Conservation (phyloP, 37 sponge, comb jelly and placozoan genomes). For the Lycopodina hypogea region DNA sequence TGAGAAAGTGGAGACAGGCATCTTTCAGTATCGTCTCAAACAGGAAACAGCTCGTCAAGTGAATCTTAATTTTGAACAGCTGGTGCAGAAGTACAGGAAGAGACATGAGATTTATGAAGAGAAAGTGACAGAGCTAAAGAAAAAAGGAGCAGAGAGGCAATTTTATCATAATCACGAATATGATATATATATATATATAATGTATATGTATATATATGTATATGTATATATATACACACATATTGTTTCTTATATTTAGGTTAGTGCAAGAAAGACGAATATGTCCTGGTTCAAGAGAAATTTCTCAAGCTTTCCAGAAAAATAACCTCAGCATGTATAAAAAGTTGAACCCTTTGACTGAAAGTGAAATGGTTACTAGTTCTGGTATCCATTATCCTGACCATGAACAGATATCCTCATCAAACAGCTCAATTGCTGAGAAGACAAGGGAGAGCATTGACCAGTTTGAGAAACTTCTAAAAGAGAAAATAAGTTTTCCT, state of each 20-base stretch:
- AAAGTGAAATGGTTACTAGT: not conserved
- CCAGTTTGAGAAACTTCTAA: constrained; percentile 22
- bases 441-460: constrained; percentile 25
- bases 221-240: no score
- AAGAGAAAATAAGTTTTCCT: not conserved
- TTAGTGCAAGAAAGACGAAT: constrained; percentile 24
- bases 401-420: not conserved
- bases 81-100: constrained; percentile 70
- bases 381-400: not conserved
- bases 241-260: constrained; percentile 2
- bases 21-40: constrained; percentile 68
- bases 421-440: not conserved
- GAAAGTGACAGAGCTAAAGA: not conserved
- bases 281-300: constrained; percentile 53
- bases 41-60: constrained; percentile 83
- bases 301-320: constrained; percentile 32
- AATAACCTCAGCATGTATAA: constrained; percentile 49
- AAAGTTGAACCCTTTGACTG: constrained; percentile 36
- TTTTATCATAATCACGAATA: not conserved
- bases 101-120: constrained; percentile 32
- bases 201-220: no score
- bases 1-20: constrained; percentile 56
- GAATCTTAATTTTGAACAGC: constrained; percentile 80
- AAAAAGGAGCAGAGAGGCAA: constrained; percentile 18
- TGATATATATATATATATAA: not conserved